Evolutionary conservation across 92 coral and sea anemone genomes (phyloP).

Genomic region (Micromussa lordhowensis): DNA sequence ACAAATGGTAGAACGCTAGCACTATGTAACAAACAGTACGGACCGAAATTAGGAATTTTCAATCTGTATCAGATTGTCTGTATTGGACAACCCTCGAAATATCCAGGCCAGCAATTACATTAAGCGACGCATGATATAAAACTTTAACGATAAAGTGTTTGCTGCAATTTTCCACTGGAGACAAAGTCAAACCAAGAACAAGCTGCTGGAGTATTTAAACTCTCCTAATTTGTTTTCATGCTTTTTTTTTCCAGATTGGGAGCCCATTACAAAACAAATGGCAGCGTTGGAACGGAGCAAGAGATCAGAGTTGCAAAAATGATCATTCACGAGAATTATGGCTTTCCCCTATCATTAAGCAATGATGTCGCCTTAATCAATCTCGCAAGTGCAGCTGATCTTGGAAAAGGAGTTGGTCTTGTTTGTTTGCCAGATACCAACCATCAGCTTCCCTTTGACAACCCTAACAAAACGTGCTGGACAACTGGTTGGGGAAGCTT

Average conservation of each 20-base stretch:
- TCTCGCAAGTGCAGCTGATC: background rate
- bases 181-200: too few species aligned
- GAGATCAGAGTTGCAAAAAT: slow-evolving; percentile 31
- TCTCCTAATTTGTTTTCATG: too few species aligned
- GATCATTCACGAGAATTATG: background rate
- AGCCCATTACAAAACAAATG: background rate
- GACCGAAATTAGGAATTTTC: too few species aligned
- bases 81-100: too few species aligned
- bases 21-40: too few species aligned
- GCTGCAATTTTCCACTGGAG: too few species aligned
- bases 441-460: background rate
- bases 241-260: background rate
- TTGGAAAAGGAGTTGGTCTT: background rate
- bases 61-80: too few species aligned
- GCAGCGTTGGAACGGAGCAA: slow-evolving; percentile 31
- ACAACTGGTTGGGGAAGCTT: background rate
- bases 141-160: too few species aligned
- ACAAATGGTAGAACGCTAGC: too few species aligned
- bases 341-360: background rate
- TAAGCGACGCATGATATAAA: too few species aligned
- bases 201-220: too few species aligned
- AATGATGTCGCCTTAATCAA: background rate
- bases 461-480: background rate
- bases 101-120: too few species aligned
- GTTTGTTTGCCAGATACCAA: background rate